These are phyloP conservation scores for Ambastaia sidthimunki DNA, from an alignment of 2,797 vertebrate species.

Conservation along the genomic window DNA sequence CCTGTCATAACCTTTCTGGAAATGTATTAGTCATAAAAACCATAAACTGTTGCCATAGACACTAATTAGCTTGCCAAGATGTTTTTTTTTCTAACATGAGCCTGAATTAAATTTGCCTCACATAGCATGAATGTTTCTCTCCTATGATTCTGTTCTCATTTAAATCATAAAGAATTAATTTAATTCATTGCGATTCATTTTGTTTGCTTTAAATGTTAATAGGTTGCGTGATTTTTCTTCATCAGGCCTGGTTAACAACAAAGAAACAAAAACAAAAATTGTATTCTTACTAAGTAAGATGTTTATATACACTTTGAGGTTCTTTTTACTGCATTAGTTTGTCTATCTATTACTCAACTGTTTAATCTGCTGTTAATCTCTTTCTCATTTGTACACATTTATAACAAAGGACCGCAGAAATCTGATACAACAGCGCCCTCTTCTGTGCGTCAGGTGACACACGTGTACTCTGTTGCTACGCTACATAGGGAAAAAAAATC, in stretches of 20 bases:
- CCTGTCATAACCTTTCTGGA: conserved; percentile 4
- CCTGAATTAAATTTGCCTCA: conserved; percentile 29
- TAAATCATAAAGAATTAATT: conserved; percentile 29
- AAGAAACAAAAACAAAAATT: neutral
- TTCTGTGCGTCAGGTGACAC: conserved; percentile 10
- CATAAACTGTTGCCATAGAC: conserved; percentile 58
- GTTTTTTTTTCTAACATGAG: conserved; percentile 36
- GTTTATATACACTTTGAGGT: neutral
- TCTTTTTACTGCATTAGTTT: conserved; percentile 33
- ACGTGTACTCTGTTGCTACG: conserved; percentile 10
- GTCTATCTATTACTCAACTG: neutral
- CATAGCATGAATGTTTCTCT: conserved; percentile 42
- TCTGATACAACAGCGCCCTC: conserved; percentile 55
- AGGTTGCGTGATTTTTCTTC: conserved; percentile 4
- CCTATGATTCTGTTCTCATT: conserved; percentile 2
- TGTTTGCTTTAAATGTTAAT: conserved; percentile 5
- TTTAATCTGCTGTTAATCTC: conserved; percentile 31
- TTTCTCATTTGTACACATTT: neutral
- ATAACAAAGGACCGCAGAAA: neutral
- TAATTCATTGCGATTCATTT: conserved; percentile 3
- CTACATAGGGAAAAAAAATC: neutral
- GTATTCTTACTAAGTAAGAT: neutral
- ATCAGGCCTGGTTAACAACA: neutral
- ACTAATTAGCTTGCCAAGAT: conserved; percentile 56
- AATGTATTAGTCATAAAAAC: conserved; percentile 42